Evolutionary conservation across 2,797 vertebrate species (phyloP).

Genomic region (Chloroceryle inda): DNA sequence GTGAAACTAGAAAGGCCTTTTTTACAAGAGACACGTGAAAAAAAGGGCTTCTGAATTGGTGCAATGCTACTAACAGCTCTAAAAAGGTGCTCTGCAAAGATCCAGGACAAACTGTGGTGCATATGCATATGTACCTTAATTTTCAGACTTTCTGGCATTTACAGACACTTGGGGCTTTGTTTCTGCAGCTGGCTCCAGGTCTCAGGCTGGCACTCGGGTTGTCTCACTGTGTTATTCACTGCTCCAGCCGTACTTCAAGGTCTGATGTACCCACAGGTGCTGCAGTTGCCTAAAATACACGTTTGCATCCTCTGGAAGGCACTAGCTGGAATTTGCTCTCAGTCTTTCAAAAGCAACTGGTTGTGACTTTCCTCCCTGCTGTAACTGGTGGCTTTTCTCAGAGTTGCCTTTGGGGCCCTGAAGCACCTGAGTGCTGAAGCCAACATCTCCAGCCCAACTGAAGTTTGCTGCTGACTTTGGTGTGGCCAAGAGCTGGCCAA

Average conservation of each 20-base stretch:
- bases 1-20: not conserved
- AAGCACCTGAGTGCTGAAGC: rapidly evolving
- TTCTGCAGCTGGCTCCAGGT: slow-evolving; percentile 28
- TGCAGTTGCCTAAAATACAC: not conserved
- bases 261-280: not conserved
- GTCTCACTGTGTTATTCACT: not conserved
- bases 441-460: rapidly evolving
- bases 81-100: slow-evolving; percentile 1
- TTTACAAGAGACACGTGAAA: not conserved
- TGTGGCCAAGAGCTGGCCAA: not conserved
- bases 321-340: not conserved
- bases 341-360: not conserved
- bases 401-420: not conserved
- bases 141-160: not conserved
- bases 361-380: not conserved
- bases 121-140: not conserved
- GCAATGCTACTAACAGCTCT: not conserved
- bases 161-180: not conserved
- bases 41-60: not conserved
- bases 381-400: not conserved
- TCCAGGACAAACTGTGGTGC: not conserved
- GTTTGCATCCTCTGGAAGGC: not conserved
- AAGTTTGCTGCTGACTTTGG: not conserved
- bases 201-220: not conserved
- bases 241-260: not conserved